Evolutionary conservation across 2,113 vertebrate species (phyloP), one percentile per base, ranked within the genome.

Genomic region (Urocolius indicus): DNA sequence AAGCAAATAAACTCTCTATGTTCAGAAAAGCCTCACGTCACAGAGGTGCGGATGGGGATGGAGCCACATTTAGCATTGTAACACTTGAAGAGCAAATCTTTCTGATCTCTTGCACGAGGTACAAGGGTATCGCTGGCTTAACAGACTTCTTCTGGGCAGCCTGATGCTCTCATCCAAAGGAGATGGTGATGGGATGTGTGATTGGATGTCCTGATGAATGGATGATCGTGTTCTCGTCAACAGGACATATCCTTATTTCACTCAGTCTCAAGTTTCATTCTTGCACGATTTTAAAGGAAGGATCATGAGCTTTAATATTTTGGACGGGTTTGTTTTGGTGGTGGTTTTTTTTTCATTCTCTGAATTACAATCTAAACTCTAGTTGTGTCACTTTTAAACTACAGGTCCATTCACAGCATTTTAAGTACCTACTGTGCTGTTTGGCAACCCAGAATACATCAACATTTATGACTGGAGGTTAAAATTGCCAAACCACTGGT

Each of bases 321-420:
- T 63, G 16, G 66, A 58, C 29, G 86, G 90, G 65, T 77, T 66
- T 67, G 38, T 41, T 41, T 41, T 41, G 38, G 38, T 41, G 38
- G n/a, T n/a, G n/a, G n/a, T n/a, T n/a, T 41, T 41, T 41, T 41
- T 36, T 17, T 77, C 82, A 83, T 90, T 87, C 94, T 54, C 79
- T 91, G 95, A 96, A 91, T 96, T 94, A 87, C 94, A 97, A 51
- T 93, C 82, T 96, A 77, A 96, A 92, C 94, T 96, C 89, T 92
- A 97, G 90, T 85, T 63, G 86, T 77, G 94, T 96, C 96, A 66
- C 95, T 96, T 96, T 32, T 55, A 94, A 93, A 90, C 93, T 94
- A 54, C 76, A 82, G 91, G 89, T 52, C 84, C 77, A 76, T 74
- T 96, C 87, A 34, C 67, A 71, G 85, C 81, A 61, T 97, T 98